Conservation (phyloP, 1,140 invertebrate species). For the Aphaenogaster floridana region DNA sequence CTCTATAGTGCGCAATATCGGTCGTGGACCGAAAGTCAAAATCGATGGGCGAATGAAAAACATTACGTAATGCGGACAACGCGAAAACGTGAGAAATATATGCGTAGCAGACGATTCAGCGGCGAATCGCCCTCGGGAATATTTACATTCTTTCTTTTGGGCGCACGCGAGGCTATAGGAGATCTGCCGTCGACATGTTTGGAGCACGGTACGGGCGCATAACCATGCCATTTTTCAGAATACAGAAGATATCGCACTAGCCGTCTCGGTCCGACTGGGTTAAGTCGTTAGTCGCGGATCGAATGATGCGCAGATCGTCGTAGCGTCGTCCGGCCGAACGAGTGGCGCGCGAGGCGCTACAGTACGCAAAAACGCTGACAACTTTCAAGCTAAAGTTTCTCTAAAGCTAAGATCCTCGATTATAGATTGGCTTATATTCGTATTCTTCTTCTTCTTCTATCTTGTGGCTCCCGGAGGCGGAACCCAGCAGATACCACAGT, state of each 20-base stretch:
- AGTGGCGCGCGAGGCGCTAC: not conserved
- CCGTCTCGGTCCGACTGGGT: conserved; percentile 17
- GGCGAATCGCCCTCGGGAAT: not conserved
- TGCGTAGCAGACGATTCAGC: not conserved
- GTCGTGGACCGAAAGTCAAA: not conserved
- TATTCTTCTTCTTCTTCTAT: too few relatives aligned
- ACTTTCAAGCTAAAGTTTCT: too few relatives aligned
- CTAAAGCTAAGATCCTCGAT: too few relatives aligned
- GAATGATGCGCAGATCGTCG: not conserved
- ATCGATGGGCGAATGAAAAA: conserved; percentile 43
- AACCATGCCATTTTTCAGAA: conserved; percentile 88
- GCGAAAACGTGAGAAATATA: not conserved
- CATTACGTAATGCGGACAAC: conserved; percentile 80
- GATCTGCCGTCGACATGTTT: conserved; percentile 86
- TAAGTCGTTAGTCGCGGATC: conserved; percentile 4
- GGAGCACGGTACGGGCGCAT: conserved; percentile 86
- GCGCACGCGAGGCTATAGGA: conserved; percentile 82
- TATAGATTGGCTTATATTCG: too few relatives aligned
- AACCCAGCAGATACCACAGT: too few relatives aligned
- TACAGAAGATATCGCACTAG: not conserved
- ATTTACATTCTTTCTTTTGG: conserved; percentile 84
- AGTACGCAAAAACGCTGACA: not conserved
- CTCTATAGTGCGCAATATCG: not conserved
- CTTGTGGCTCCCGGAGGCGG: too few relatives aligned
- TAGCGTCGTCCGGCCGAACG: not conserved